Percentiles rank a stretch among this genome's conserved stretches.
Conservation (phyloP, 2,113 vertebrate species). For the Sinocyclocheilus anophthalmus region DNA sequence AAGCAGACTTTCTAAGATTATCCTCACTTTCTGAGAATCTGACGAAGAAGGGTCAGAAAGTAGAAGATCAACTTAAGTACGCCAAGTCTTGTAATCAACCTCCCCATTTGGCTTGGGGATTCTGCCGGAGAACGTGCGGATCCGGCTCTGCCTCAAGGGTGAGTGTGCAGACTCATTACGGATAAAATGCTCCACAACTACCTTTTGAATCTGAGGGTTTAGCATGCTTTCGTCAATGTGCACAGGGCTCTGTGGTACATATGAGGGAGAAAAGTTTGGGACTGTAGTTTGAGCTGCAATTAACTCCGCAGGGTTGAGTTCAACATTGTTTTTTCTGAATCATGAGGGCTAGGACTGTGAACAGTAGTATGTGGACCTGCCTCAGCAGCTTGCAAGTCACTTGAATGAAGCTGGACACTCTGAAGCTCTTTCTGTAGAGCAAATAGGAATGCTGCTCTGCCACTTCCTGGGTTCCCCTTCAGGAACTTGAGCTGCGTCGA, state of each 20-base stretch:
- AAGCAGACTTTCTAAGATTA: constrained; percentile 45
- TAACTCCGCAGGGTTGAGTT: neutral
- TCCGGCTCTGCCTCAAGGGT: neutral
- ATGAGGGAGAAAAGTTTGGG: neutral
- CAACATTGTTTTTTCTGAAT: neutral
- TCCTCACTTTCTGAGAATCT: constrained; percentile 30
- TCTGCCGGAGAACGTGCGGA: constrained; percentile 10
- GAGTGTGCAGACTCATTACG: neutral
- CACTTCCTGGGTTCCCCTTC: neutral
- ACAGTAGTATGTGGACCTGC: neutral
- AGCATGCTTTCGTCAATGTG: neutral
- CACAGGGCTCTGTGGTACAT: neutral
- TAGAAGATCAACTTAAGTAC: constrained; percentile 29
- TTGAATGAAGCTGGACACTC: neutral
- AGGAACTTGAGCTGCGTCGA: too few relatives aligned
- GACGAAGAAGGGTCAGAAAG: neutral
- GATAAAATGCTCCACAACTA: neutral
- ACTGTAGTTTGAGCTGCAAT: neutral
- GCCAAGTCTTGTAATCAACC: constrained; percentile 37
- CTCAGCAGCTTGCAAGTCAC: neutral
- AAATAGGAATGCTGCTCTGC: neutral
- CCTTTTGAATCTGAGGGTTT: neutral
- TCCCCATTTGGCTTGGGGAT: constrained; percentile 40
- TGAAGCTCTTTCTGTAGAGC: neutral
- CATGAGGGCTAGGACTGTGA: neutral